Percentiles rank a stretch among this genome's conserved stretches.
Conservation (phyloP, 2,888 invertebrate species). For the Apamea monoglypha region DNA sequence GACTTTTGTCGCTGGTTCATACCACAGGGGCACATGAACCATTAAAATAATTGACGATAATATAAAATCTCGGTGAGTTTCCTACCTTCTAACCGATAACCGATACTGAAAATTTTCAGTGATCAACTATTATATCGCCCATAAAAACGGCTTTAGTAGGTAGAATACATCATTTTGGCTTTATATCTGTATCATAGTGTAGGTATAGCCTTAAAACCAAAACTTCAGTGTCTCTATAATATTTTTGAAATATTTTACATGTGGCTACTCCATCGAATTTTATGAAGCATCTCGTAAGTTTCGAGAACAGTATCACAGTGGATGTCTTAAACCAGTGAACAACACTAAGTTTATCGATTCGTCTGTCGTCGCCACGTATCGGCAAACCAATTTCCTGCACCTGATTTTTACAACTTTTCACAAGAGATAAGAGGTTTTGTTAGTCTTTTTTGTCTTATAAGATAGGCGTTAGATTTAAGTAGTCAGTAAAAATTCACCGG, state of each 20-base stretch:
- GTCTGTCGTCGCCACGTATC: constrained; percentile 52
- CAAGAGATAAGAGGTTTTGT: constrained; percentile 47
- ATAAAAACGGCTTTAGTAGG: neutral
- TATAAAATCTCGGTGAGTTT: constrained; percentile 14
- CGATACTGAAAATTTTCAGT: neutral
- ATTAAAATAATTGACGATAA: neutral
- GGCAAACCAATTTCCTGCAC: constrained; percentile 62
- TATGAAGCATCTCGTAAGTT: constrained; percentile 44
- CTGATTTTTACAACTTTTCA: constrained; percentile 60
- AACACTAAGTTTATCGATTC: constrained; percentile 59
- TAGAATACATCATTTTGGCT: neutral
- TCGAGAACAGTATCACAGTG: constrained; percentile 29
- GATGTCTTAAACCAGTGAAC: constrained; percentile 45
- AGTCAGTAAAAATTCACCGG: neutral
- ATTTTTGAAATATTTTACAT: constrained; percentile 35
- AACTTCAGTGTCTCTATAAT: neutral
- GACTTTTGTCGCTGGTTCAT: neutral
- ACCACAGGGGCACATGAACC: neutral
- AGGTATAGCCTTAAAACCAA: neutral
- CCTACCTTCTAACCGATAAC: neutral
- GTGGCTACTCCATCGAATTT: constrained; percentile 22
- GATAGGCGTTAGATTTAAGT: constrained; percentile 24
- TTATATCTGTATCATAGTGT: neutral
- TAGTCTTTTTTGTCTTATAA: constrained; percentile 9
- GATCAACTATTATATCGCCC: neutral